Base-by-base conservation (phyloP, 1,140 invertebrate genomes). In the Diachasmimorpha longicaudata region DNA sequence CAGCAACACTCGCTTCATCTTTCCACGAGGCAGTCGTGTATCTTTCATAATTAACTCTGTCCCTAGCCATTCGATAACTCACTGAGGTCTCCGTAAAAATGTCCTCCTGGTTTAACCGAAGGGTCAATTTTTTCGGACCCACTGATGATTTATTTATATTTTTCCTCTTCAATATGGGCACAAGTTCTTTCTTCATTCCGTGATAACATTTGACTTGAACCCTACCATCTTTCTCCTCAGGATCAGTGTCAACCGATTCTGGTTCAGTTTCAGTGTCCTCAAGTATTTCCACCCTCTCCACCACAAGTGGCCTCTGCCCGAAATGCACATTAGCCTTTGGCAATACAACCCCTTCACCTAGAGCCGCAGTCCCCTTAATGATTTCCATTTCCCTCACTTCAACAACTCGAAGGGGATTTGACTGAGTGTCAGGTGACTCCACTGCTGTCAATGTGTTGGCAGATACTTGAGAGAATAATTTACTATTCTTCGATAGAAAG, bases 381-480 rank as follows among this genome's bases (percentile, higher is more conserved):
- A 91, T 91, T 81, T 92, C 91, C 84, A 90, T 84, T 85, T 90
- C 89, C 87, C 91, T 85, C 68, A 93, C 80, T 77, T 91, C 92
- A 1, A 91, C 90, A n/a, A 91, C 84, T 66, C 88, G 85, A 77
- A 90, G 91, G 9, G 84, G 80, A 83, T 86, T 84, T 25, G 75
- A 67, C 70, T 86, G 83, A 6, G 75, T 42, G 11, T 42, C 79
- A 76, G 6, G 16, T 36, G 82, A 78, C 11, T 84, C 80, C 16
- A 87, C 69, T 0, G 82, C 72, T 11, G 78, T 80, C 23, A 90
- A 73, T 44, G 89, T 91, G 76, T 92, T 91, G 14, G 86, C 88
- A 0, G 93, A 93, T 78, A 94, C 93, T 87, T 93, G 91, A 0
- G 92, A 93, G 81, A 94, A 94, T 2, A 94, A 86, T 48, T 90